A percentile compares a stretch with the other conserved stretches of the same genome.
phyloP scores from a whole-genome alignment of 1,140 invertebrate species.

The Leptinotarsa undecemlineata region DNA sequence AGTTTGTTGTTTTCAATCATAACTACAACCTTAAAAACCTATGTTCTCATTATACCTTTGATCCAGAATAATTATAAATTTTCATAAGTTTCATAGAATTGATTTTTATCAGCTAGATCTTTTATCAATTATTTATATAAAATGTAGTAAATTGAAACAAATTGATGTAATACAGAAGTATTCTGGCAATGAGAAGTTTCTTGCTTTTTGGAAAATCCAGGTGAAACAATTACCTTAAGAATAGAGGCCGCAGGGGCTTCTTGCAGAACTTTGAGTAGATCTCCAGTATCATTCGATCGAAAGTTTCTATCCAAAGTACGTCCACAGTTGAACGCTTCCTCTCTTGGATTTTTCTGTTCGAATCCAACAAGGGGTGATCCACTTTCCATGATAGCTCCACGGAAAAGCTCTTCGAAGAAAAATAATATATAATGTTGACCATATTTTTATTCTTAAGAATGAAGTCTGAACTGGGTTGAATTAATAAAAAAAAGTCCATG shows the following conservation, averaged over 20 bases:
- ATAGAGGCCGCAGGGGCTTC: background rate
- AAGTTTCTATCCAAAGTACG: background rate
- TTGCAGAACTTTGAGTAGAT: background rate
- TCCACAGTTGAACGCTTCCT: constrained; percentile 1
- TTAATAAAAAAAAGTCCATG: too few relatives aligned
- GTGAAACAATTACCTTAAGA: background rate
- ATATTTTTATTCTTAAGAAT: background rate
- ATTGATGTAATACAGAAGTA: too few relatives aligned
- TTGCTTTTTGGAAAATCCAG: background rate
- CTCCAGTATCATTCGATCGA: background rate
- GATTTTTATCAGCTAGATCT: too few relatives aligned
- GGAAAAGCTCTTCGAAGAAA: background rate
- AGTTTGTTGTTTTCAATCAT: too few relatives aligned
- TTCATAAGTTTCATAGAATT: too few relatives aligned
- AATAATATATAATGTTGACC: background rate
- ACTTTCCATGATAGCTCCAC: constrained; percentile 13
- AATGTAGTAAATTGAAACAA: too few relatives aligned
- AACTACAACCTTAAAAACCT: too few relatives aligned
- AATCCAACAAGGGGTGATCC: background rate
- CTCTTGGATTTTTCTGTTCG: background rate
- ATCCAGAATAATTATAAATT: too few relatives aligned
- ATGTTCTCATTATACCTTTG: too few relatives aligned
- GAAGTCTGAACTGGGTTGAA: too few relatives aligned
- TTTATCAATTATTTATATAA: too few relatives aligned
- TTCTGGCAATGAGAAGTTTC: too few relatives aligned